These are phyloP conservation scores for Teleiodes luculella DNA, from an alignment of 2,888 invertebrate genomes.

Conservation along the genomic window DNA sequence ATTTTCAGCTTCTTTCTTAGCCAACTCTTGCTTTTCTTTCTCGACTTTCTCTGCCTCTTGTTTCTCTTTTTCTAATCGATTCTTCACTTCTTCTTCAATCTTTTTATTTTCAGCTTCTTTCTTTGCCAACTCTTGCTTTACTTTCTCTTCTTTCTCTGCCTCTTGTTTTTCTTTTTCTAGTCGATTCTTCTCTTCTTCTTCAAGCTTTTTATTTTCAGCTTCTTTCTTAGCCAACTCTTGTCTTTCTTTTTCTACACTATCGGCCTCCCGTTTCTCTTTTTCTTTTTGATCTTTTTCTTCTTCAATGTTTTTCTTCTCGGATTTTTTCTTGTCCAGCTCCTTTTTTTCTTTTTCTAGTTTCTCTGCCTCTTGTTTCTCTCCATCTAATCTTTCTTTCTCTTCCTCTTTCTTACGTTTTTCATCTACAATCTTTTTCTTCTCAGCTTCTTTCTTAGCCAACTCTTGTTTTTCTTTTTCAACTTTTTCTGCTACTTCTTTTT, in stretches of 20 bases:
- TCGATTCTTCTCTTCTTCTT: background rate
- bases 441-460: background rate
- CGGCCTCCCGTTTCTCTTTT: conserved; percentile 20
- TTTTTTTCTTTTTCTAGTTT: background rate
- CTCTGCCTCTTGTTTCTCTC: conserved; percentile 11
- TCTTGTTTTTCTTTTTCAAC: conserved; percentile 14
- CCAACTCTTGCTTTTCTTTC: background rate
- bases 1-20: background rate
- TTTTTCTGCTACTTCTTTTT: conserved; percentile 23
- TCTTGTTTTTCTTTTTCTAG: conserved; percentile 3
- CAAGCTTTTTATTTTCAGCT: background rate
- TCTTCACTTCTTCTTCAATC: conserved; percentile 18
- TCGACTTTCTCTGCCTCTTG: background rate
- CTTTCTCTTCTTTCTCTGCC: conserved; percentile 21
- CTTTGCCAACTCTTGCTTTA: conserved; percentile 12
- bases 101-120: background rate
- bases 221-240: conserved; percentile 6
- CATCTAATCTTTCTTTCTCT: background rate
- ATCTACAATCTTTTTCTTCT: background rate
- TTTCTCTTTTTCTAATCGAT: conserved; percentile 9
- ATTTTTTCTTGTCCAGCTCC: no score
- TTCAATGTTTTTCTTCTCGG: conserved; percentile 11
- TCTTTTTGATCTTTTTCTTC: conserved; percentile 6
- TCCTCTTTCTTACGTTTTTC: conserved; percentile 3
- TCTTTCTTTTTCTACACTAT: conserved; percentile 18